Percentiles rank a stretch among this genome's conserved stretches.
These are phyloP conservation scores for Coilia nasus DNA, from an alignment of 2,797 vertebrate species.

Conservation along the genomic window DNA sequence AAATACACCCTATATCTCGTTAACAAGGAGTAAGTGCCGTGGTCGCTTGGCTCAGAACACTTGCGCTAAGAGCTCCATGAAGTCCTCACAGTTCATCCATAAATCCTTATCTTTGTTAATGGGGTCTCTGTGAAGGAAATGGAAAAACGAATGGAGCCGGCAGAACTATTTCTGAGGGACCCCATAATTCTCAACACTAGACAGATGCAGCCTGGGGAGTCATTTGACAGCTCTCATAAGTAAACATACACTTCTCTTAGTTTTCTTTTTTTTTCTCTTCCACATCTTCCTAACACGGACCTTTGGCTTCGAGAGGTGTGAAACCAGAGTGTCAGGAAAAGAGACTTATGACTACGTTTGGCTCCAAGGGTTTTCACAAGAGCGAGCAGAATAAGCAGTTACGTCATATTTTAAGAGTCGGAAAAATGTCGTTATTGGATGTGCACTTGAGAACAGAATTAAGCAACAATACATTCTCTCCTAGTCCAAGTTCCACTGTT, in stretches of 20 bases:
- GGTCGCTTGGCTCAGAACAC: conserved; percentile 53
- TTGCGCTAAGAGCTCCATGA: conserved; percentile 31
- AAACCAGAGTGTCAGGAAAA: conserved; percentile 42
- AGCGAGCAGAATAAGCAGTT: conserved; percentile 20
- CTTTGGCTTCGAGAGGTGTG: conserved; percentile 55
- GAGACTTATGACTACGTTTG: conserved; percentile 36
- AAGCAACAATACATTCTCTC: conserved; percentile 35
- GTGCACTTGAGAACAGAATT: conserved; percentile 39
- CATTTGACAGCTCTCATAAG: conserved; percentile 57
- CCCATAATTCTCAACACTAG: conserved; percentile 57
- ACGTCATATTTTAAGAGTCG: conserved; percentile 44
- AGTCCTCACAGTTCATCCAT: conserved; percentile 49
- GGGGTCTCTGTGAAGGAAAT: conserved; percentile 52
- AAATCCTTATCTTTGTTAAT: conserved; percentile 58
- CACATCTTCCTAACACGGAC: conserved; percentile 58
- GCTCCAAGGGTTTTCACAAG: conserved; percentile 42
- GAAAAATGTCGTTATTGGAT: conserved; percentile 50
- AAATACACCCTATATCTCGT: conserved; percentile 32
- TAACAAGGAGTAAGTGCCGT: conserved; percentile 54
- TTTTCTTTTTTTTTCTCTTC: conserved; percentile 46
- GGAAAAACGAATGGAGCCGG: conserved; percentile 62
- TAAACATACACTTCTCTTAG: conserved; percentile 59
- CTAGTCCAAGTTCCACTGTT: conserved; percentile 18
- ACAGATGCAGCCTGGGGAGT: conserved; percentile 49
- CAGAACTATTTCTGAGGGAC: conserved; percentile 50